Base-by-base conservation (phyloP, 2,797 vertebrate genomes). In the Pseudocheirus occidentalis region DNA sequence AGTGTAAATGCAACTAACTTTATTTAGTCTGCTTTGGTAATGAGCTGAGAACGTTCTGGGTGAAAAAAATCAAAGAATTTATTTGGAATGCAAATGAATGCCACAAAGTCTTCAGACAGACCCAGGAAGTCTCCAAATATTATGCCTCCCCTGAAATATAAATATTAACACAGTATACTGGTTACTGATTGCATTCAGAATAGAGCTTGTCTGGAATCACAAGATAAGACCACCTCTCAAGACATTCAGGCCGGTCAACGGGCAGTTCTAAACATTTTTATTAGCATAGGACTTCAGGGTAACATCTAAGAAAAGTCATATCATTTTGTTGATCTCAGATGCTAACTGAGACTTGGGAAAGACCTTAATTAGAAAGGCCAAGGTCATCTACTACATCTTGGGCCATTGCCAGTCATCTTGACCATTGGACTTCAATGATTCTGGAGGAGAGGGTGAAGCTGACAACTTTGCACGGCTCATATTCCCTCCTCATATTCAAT, bases 11-110 rank as follows among this genome's bases (percentile, higher is more conserved):
- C 94, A 95, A 95, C 6, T 40, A 59, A 55, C 90, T 94, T 13
- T 97, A 90, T 98, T 98, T 98, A 98, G 96, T 96, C 95, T 95
- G 91, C 28, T 52, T 91, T 6, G 92, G 87, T 96, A 97, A 95
- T 40, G 62, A 46, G 56, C 31, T 90, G 90, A 94, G 53, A 94
- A 92, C 91, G 95, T 95, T 96, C 91, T 96, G 94, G 96, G 95
- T 93, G 89, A 95, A 11, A 97, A 95, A 73, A 96, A 90, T 55
- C 0, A 96, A 91, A 95, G 54, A 95, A 98, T 92, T 7, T 55
- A 54, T 55, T 53, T 95, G 16, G 73, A 94, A 96, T 87, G 90
- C 2, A 96, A 12, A 96, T 93, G 50, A 95, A 90, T 97, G 95
- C 94, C 89, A 29, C 40, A 81, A 73, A 94, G 91, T 95, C 91